Conservation (phyloP, 2,888 invertebrate genomes). For the Orchesellides sinensis region DNA sequence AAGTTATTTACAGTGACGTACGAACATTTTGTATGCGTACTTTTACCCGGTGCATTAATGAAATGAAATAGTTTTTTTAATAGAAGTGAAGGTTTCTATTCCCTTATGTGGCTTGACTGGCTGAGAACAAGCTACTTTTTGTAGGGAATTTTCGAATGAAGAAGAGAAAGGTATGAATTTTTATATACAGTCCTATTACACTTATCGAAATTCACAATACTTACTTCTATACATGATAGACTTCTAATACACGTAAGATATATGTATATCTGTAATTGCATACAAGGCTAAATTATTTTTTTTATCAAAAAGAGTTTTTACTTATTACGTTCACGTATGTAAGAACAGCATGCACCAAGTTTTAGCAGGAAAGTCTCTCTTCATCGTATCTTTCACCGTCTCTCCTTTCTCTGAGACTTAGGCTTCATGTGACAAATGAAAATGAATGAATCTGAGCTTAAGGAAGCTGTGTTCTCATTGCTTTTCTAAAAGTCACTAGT, state of each 20-base stretch:
- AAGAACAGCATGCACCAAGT: neutral
- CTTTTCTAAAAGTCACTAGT: slow-evolving; percentile 7
- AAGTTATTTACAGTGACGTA: too few relatives aligned
- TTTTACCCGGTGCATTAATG: neutral
- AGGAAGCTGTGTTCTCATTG: slow-evolving; percentile 42
- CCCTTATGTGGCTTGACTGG: too few relatives aligned
- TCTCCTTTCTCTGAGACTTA: neutral
- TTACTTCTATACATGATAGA: too few relatives aligned
- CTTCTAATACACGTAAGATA: too few relatives aligned
- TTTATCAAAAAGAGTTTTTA: slow-evolving; percentile 12
- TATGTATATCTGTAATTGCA: too few relatives aligned
- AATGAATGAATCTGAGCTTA: slow-evolving; percentile 56
- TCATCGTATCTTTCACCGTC: neutral
- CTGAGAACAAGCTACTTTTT: too few relatives aligned
- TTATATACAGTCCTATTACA: too few relatives aligned
- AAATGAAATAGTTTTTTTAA: neutral
- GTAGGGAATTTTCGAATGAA: too few relatives aligned
- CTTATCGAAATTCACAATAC: too few relatives aligned
- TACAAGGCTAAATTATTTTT: too few relatives aligned
- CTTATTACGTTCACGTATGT: slow-evolving; percentile 15
- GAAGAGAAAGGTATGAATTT: too few relatives aligned
- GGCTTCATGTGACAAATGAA: slow-evolving; percentile 56
- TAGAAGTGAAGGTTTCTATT: too few relatives aligned
- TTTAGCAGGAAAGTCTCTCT: neutral
- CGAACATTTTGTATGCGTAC: neutral